A percentile compares a stretch with the other conserved stretches of the same genome.
phyloP scores from a whole-genome alignment of 2,888 invertebrate species.

The Trypoxylon attenuatum region DNA sequence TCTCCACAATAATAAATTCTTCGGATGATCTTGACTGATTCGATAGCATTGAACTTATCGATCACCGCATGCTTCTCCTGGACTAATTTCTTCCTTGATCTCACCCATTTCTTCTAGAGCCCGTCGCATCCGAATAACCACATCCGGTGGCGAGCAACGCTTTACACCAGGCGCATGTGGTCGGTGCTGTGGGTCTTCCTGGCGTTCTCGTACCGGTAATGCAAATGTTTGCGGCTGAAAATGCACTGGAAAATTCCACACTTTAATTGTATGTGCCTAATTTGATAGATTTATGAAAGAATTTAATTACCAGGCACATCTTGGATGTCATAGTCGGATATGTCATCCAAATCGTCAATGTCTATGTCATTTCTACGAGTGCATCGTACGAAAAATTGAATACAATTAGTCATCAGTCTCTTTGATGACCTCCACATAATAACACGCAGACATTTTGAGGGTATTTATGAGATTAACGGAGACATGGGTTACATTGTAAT shows the following conservation, averaged over 20 bases:
- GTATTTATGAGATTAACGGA: slow-evolving; percentile 12
- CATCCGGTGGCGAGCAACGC: slow-evolving; percentile 62
- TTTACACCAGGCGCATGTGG: slow-evolving; percentile 61
- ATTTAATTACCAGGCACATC: slow-evolving; percentile 59
- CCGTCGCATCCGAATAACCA: slow-evolving; percentile 57
- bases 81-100: background rate
- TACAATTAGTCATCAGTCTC: slow-evolving; percentile 53
- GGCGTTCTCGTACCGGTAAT: slow-evolving; percentile 34
- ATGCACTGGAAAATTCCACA: slow-evolving; percentile 47
- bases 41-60: too few species aligned
- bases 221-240: slow-evolving; percentile 57
- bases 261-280: slow-evolving; percentile 5
- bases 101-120: slow-evolving; percentile 63
- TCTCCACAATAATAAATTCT: too few species aligned
- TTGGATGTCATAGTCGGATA: slow-evolving; percentile 54
- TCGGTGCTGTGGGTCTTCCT: slow-evolving; percentile 60
- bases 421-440: slow-evolving; percentile 61
- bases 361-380: slow-evolving; percentile 43
- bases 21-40: too few species aligned
- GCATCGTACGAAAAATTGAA: slow-evolving; percentile 53
- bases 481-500: slow-evolving; percentile 23
- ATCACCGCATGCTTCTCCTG: too few species aligned
- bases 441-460: slow-evolving; percentile 54
- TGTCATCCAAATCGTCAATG: slow-evolving; percentile 54
- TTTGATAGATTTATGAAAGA: background rate